These are phyloP conservation scores for Candoia aspera DNA, from an alignment of 2,113 vertebrate genomes.

Conservation along the genomic window DNA sequence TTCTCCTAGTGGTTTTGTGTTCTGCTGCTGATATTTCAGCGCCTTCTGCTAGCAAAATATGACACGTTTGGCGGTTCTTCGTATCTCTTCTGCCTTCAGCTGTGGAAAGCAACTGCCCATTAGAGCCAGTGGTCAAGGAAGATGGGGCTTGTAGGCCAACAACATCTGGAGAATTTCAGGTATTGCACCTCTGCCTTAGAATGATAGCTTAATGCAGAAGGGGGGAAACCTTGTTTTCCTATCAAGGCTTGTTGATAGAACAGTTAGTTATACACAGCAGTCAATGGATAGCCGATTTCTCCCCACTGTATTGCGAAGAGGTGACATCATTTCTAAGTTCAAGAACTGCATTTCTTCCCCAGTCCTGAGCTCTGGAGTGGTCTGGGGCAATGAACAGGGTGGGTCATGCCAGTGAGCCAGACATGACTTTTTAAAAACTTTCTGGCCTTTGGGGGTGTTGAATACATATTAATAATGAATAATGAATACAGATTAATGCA, in stretches of 20 bases:
- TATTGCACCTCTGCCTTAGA: neutral
- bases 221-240: neutral
- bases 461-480: too few relatives aligned
- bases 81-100: neutral
- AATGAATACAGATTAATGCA: too few relatives aligned
- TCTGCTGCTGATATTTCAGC: neutral
- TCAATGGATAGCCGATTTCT: neutral
- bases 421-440: too few relatives aligned
- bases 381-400: too few relatives aligned
- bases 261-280: neutral
- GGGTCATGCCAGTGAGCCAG: too few relatives aligned
- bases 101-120: neutral
- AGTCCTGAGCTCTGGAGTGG: too few relatives aligned
- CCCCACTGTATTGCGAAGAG: neutral
- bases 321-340: neutral
- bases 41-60: neutral
- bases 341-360: neutral
- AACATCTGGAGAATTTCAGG: neutral
- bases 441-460: too few relatives aligned
- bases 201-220: neutral
- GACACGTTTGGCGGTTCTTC: neutral
- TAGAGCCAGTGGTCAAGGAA: neutral
- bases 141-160: too few relatives aligned
- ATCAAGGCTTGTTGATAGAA: neutral
- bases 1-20: too few relatives aligned